Evolutionary conservation across 1,140 invertebrate species (phyloP).

Genomic region (Dinoponera quadriceps): DNA sequence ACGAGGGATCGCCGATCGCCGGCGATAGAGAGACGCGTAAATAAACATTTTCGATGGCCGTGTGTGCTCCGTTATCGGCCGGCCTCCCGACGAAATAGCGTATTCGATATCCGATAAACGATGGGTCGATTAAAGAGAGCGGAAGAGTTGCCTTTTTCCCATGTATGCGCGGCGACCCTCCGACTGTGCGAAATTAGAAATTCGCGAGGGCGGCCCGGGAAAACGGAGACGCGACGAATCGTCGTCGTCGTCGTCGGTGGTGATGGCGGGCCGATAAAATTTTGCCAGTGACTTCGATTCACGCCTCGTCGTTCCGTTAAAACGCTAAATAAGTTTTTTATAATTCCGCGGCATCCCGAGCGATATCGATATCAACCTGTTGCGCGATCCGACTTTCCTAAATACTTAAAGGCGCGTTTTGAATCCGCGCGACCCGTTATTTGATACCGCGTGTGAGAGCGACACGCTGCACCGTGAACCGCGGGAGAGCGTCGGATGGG

Average conservation of each 20-base stretch:
- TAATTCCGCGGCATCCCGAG: conserved; percentile 8
- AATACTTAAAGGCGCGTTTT: conserved; percentile 64
- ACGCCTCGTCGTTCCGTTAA: conserved; percentile 29
- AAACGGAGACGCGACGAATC: not conserved
- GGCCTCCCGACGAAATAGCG: not conserved
- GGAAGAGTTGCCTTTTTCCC: not conserved
- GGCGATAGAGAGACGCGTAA: conserved; percentile 9
- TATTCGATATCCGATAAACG: conserved; percentile 18
- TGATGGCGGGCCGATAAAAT: not conserved
- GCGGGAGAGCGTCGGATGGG: not conserved
- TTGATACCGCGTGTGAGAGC: not conserved
- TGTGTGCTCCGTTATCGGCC: not conserved
- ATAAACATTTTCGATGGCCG: conserved; percentile 20
- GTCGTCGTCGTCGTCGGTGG: too few species aligned
- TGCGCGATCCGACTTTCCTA: conserved; percentile 66
- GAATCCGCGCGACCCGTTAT: not conserved
- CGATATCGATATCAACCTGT: conserved; percentile 69
- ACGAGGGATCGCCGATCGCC: conserved; percentile 12
- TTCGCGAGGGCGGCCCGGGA: not conserved
- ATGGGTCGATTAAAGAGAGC: conserved; percentile 9
- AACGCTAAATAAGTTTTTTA: conserved; percentile 54
- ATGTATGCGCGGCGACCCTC: not conserved
- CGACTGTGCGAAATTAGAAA: conserved; percentile 10
- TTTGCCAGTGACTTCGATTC: conserved; percentile 21
- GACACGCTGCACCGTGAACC: not conserved